Conservation (phyloP, 53 echinoderm and acorn worm genomes). For the Actinopyga echinites region DNA sequence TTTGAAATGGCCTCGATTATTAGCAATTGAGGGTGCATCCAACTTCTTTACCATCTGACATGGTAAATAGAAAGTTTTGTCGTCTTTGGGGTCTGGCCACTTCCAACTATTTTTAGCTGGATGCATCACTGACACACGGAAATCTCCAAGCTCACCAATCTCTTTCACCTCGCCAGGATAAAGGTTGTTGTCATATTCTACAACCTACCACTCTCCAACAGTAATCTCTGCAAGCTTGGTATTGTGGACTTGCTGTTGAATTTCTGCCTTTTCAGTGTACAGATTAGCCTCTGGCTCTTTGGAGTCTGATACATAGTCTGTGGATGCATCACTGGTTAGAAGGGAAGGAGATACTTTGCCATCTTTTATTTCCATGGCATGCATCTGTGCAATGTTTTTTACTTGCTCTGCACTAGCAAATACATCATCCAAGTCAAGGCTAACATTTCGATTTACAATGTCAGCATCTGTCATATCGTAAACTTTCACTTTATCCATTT, state of each 20-base stretch:
- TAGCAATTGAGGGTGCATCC: conserved; percentile 28
- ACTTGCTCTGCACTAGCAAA: conserved; percentile 22
- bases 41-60: conserved; percentile 32
- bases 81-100: conserved; percentile 45
- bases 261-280: not conserved
- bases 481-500: conserved; percentile 52
- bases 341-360: conserved; percentile 3
- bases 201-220: conserved; percentile 36
- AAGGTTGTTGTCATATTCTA: conserved; percentile 29
- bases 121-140: conserved; percentile 53
- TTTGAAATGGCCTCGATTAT: conserved; percentile 49
- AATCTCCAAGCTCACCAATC: conserved; percentile 45
- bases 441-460: conserved; percentile 31
- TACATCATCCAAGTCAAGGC: conserved; percentile 18
- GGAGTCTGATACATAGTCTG: not conserved
- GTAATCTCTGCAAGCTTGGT: not conserved
- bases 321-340: conserved; percentile 11
- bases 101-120: conserved; percentile 53
- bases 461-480: conserved; percentile 34
- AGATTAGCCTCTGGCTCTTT: not conserved
- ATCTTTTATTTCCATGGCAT: conserved; percentile 20
- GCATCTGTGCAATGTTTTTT: conserved; percentile 36
- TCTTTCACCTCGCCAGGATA: conserved; percentile 44
- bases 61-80: conserved; percentile 41
- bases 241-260: not conserved